A percentile compares a stretch with the other conserved stretches of the same genome.
These are phyloP conservation scores for Molossus alvarezi DNA, from an alignment of 2,797 vertebrate genomes.

Conservation along the genomic window DNA sequence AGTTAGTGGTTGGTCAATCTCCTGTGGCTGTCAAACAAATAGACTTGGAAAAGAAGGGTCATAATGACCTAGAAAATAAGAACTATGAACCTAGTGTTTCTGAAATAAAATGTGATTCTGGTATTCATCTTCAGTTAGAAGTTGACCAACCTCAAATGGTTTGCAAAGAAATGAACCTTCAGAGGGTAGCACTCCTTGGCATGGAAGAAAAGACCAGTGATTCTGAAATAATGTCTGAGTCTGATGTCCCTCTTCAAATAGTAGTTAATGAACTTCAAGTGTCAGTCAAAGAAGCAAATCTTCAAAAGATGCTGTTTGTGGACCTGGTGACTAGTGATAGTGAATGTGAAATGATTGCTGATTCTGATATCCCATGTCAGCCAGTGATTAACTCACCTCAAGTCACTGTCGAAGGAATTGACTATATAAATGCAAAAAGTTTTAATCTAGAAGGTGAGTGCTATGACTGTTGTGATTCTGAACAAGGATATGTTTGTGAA, in stretches of 20 bases:
- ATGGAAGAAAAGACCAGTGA: constrained; percentile 90
- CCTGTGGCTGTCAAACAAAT: constrained; percentile 84
- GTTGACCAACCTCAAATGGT: constrained; percentile 79
- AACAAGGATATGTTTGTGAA: constrained; percentile 50
- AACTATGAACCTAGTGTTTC: constrained; percentile 90
- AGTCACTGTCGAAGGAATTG: constrained; percentile 86
- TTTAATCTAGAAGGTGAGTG: constrained; percentile 91
- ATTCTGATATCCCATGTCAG: constrained; percentile 93
- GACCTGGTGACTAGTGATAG: constrained; percentile 86
- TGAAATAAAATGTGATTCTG: constrained; percentile 92
- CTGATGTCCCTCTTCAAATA: constrained; percentile 92
- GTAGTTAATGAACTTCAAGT: constrained; percentile 72
- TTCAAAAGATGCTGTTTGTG: constrained; percentile 92
- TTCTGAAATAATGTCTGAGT: constrained; percentile 91
- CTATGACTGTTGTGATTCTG: constrained; percentile 90
- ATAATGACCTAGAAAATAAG: constrained; percentile 92
- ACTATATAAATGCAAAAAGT: constrained; percentile 90
- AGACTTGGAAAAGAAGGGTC: constrained; percentile 90
- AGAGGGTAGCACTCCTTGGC: constrained; percentile 91
- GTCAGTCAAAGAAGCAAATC: constrained; percentile 88
- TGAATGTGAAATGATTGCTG: constrained; percentile 91
- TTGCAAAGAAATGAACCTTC: constrained; percentile 88
- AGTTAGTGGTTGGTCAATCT: constrained; percentile 82
- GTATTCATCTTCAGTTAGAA: constrained; percentile 89
- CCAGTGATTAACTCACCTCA: constrained; percentile 79